Evolutionary conservation across 2,797 vertebrate genomes (phyloP), one percentile per base, ranked within the genome.

Genomic region (Steatocranus sp.): DNA sequence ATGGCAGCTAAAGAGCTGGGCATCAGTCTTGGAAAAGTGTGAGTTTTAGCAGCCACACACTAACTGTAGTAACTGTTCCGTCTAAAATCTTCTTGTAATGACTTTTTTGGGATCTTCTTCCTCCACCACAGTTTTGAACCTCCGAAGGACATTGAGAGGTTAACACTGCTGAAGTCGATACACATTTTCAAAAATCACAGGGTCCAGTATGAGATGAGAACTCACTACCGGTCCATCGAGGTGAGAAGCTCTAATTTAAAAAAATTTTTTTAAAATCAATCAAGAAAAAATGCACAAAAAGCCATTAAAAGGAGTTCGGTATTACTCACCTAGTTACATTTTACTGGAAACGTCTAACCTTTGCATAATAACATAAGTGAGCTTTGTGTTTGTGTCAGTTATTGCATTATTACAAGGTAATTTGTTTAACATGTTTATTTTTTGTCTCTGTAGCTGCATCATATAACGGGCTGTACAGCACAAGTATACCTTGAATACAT

Each of bases 151-250:
- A 97, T 97, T 46, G 98, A 99, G 74, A 95, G 97, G 79, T 51
- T 99, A 0, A 98, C 98, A 0, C 94, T 99, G 68, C 91, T 99
- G 78, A 99, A 99, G 88, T 99, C 99, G 0, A 91, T 99, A 75
- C 99, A 99, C 92, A 99, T 99, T 94, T 99, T 96, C 93, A 99
- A 99, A 94, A 99, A 99, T 66, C 98, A 99, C 95, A 94, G 98
- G 88, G 99, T 98, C 78, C 99, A 99, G 90, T 99, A 99, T 92
- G 99, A 99, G 95, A 99, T 98, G 97, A 97, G 99, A 92, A 99
- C 99, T 2, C 96, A 98, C 87, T 98, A 97, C 85, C 80, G 96
- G 20, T 95, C 93, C 89, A 94, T 99, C 34, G 96, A 99, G 97
- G 98, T 99, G 91, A 93, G 84, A 2, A 78, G 7, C 66, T 27